Percentiles rank a stretch among this genome's conserved stretches.
phyloP scores from a whole-genome alignment of 2,797 vertebrate genomes.

The Atherinosoma microstoma region DNA sequence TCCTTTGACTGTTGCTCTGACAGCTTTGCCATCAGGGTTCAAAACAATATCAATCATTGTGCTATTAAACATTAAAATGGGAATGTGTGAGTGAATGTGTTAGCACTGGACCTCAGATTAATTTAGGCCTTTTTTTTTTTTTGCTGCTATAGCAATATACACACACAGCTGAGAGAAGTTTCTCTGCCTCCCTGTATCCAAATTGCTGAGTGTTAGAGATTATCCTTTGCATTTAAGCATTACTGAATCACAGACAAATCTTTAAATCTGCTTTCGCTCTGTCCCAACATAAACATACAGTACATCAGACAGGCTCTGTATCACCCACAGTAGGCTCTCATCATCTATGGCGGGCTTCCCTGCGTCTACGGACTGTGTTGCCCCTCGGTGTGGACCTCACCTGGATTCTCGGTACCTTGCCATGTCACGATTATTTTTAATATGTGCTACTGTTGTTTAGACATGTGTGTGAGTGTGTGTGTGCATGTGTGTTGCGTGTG shows the following conservation, averaged over 20 bases:
- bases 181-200: not conserved
- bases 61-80: not conserved
- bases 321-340: not conserved
- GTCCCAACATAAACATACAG: not conserved
- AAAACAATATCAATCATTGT: not conserved
- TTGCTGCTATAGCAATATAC: not conserved
- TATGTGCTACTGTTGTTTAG: no score
- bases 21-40: not conserved
- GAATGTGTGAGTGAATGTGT: not conserved
- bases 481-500: no score
- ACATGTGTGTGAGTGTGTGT: no score
- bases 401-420: no score
- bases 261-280: constrained; percentile 7
- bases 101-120: not conserved
- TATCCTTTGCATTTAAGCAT: not conserved
- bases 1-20: not conserved
- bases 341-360: not conserved
- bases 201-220: not conserved
- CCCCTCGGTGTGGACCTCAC: no score
- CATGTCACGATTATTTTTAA: no score
- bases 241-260: constrained; percentile 5
- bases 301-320: not conserved
- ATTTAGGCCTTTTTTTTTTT: not conserved
- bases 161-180: not conserved
- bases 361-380: no score